Percentiles rank a stretch among this genome's conserved stretches.
These are phyloP conservation scores for Ataeniobius toweri DNA, from an alignment of 2,797 vertebrate genomes.

Conservation along the genomic window DNA sequence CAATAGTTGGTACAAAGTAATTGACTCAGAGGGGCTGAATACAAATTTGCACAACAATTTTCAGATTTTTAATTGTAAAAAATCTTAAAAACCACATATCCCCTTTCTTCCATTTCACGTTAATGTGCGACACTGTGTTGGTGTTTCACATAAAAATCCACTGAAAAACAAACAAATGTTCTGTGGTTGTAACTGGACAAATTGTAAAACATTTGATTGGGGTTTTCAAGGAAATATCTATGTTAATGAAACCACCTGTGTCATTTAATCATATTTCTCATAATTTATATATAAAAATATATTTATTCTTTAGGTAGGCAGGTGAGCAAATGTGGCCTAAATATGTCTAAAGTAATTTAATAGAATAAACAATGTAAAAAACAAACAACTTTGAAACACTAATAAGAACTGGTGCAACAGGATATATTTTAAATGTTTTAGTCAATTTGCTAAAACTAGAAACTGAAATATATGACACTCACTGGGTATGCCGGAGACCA, in stretches of 20 bases:
- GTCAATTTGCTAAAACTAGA: not conserved
- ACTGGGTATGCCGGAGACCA: slow-evolving; percentile 99
- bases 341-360: not conserved
- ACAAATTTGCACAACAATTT: not conserved
- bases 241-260: not conserved
- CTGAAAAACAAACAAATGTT: not conserved
- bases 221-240: not conserved
- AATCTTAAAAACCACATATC: not conserved
- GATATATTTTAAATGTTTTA: not conserved
- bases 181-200: not conserved
- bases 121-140: not conserved
- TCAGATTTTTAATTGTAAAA: not conserved
- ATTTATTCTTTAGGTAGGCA: not conserved
- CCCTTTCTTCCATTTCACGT: not conserved
- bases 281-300: not conserved
- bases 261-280: not conserved
- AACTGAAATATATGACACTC: slow-evolving; percentile 63
- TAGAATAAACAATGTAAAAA: not conserved
- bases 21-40: not conserved
- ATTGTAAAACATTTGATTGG: not conserved
- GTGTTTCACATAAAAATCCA: not conserved
- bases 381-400: not conserved
- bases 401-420: not conserved
- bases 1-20: not conserved
- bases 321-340: not conserved